phyloP scores from a whole-genome alignment of 2,888 invertebrate genomes.

The Formica aserva region DNA sequence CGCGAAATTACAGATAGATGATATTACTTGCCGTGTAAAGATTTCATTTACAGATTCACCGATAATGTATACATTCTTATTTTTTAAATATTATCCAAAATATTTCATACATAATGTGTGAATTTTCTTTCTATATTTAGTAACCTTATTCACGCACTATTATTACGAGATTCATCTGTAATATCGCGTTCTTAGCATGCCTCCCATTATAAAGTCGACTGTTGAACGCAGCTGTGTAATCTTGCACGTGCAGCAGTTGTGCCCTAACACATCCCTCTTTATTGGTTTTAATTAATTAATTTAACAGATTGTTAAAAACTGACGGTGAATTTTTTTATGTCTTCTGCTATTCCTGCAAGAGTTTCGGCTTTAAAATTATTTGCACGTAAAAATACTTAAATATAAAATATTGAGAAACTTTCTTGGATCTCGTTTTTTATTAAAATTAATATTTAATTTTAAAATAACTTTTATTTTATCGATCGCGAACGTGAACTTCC shows the following conservation, averaged over 20 bases:
- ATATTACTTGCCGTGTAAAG: background rate
- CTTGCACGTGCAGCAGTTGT: slow-evolving; percentile 22
- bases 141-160: background rate
- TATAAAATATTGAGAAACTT: background rate
- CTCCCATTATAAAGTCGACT: slow-evolving; percentile 6
- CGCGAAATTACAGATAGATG: background rate
- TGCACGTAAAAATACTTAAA: background rate
- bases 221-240: slow-evolving; percentile 35
- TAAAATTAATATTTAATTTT: background rate
- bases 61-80: background rate
- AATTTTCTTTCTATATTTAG: background rate
- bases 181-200: background rate
- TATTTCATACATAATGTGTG: background rate
- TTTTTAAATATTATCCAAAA: background rate
- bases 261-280: background rate
- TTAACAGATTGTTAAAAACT: background rate
- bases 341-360: background rate
- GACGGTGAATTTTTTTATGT: background rate
- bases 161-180: background rate
- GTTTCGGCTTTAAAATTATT: background rate
- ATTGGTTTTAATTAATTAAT: background rate
- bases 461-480: background rate
- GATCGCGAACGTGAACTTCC: background rate
- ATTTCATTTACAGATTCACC: background rate
- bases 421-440: background rate